Evolutionary conservation across 64 coral and sea anemone species (phyloP), one percentile per base, ranked within the genome.

Genomic region (Hydrozoanthus tunicans): DNA sequence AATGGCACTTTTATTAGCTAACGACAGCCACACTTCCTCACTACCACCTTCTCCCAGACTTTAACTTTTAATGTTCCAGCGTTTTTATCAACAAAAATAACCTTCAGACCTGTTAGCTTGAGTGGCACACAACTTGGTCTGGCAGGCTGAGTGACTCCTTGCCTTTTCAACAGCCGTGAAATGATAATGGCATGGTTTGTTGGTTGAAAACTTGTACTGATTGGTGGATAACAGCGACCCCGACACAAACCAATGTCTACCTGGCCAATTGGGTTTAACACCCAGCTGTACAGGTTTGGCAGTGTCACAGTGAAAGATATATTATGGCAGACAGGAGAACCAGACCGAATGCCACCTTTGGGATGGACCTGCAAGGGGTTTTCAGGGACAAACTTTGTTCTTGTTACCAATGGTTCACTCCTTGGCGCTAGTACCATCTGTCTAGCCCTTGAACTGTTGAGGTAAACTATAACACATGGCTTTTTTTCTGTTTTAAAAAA

Each of bases 91-190:
- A 59, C 0, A 23, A 27, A 86, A 15, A 59, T 4, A 14, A 72
- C 55, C 24, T 25, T 86, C 3, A 59, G 10, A 53, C 83, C 68
- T 13, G 66, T 71, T 6, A 73, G 55, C 59, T 58, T 20, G 6
- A 73, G 17, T 86, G 83, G 67, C 9, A 86, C 83, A 86, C 83
- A 86, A 20, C 58, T 9, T 27, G 83, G 83, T 53, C 83, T 59
- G 2, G 0, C 8, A 6, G 83, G 83, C 6, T 58, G 9, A 8
- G 2, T 9, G 1, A 72, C n/a, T 3, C 65, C 65, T 3, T 6
- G 20, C 52, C 10, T 72, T 11, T 27, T 72, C 32, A 86, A 59
- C 53, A 32, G 9, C 9, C 8, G 14, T 27, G 83, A 68, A 3
- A 86, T 72, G 43, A 86, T 27, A 14, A 43, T 27, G 1, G 83